phyloP scores from a whole-genome alignment of 2,797 vertebrate species.

The Acipenser transmontanus region DNA sequence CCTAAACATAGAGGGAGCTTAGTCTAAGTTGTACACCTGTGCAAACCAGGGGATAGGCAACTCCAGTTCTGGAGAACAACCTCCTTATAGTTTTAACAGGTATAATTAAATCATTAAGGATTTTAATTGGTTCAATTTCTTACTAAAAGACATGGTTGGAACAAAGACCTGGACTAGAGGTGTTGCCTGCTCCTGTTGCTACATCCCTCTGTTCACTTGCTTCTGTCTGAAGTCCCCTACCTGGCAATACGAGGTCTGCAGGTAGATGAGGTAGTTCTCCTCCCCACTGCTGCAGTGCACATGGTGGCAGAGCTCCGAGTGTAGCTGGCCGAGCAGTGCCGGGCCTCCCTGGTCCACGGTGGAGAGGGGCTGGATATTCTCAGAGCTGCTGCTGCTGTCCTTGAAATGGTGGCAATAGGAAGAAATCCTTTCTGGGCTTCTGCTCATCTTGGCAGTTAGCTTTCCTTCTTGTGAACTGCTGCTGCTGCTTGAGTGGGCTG shows the following conservation, averaged over 20 bases:
- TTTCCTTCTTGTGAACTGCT: slow-evolving; percentile 8
- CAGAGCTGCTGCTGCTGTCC: slow-evolving; percentile 39
- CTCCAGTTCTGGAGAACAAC: no score
- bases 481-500: slow-evolving; percentile 15
- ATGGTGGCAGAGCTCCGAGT: slow-evolving; percentile 36
- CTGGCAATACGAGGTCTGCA: slow-evolving; percentile 44
- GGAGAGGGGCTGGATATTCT: slow-evolving; percentile 65
- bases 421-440: slow-evolving; percentile 63
- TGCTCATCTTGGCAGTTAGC: slow-evolving; percentile 46
- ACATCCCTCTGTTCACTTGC: not conserved
- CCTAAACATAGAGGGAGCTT: no score
- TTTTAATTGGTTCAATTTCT: no score
- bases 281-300: slow-evolving; percentile 43
- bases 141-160: no score
- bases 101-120: no score
- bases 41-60: no score
- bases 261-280: slow-evolving; percentile 50
- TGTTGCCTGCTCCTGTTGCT: not conserved
- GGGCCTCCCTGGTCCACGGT: slow-evolving; percentile 39
- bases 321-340: slow-evolving; percentile 43
- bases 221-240: slow-evolving; percentile 33
- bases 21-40: no score
- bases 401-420: slow-evolving; percentile 65
- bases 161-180: no score
- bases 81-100: no score